Percentiles rank a stretch among this genome's conserved stretches.
These are phyloP conservation scores for Pachypanchax playfairii DNA, from an alignment of 2,113 vertebrate species.

Conservation along the genomic window DNA sequence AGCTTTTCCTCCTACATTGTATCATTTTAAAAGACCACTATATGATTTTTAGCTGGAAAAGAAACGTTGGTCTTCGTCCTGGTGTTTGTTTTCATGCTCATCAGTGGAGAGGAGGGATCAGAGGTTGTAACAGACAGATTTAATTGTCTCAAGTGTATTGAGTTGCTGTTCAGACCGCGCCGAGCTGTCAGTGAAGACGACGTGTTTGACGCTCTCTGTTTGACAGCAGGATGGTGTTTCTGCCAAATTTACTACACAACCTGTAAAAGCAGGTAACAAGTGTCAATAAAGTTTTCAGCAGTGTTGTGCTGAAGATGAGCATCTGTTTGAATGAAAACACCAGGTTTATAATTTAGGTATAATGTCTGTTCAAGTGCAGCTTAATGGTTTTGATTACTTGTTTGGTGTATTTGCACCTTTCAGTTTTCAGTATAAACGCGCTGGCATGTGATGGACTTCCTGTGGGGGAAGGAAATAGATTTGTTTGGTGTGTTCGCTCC, in stretches of 20 bases:
- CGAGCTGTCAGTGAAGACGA: constrained; percentile 4
- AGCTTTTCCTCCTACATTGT: constrained; percentile 57
- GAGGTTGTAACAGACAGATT: constrained; percentile 26
- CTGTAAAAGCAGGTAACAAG: constrained; percentile 5
- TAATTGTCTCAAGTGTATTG: constrained; percentile 42
- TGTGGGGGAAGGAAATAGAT: constrained; percentile 65
- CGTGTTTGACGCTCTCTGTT: constrained; percentile 26
- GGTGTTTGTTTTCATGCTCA: constrained; percentile 25
- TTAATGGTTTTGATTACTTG: constrained; percentile 38
- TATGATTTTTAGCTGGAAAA: constrained; percentile 36
- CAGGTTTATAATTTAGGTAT: no score
- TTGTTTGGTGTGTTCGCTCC: constrained; percentile 55
- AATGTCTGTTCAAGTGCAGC: constrained; percentile 34
- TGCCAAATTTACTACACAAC: constrained; percentile 12
- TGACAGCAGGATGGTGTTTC: constrained; percentile 9
- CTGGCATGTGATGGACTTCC: constrained; percentile 52
- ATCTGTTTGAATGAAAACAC: constrained; percentile 22
- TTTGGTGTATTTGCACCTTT: constrained; percentile 59
- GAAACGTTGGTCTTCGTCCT: background rate
- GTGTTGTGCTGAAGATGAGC: background rate
- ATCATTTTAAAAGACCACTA: constrained; percentile 46
- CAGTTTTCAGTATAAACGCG: constrained; percentile 39
- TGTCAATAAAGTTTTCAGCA: constrained; percentile 3
- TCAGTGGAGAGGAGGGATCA: constrained; percentile 4
- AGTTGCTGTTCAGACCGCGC: constrained; percentile 21